phyloP scores from a whole-genome alignment of 1,140 invertebrate genomes.

The Rhizoglyphus robini region DNA sequence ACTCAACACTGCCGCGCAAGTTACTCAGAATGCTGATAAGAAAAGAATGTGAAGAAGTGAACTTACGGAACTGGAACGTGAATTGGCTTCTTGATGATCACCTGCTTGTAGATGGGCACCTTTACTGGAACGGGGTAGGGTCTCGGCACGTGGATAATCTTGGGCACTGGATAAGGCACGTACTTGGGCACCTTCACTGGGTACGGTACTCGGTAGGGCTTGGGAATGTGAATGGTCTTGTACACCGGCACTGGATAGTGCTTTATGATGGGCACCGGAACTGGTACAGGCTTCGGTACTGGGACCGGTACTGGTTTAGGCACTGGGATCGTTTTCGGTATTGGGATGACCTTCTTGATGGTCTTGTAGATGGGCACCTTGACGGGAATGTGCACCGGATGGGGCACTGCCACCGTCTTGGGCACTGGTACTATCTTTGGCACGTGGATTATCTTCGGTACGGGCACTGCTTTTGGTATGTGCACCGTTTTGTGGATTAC shows the following conservation, averaged over 20 bases:
- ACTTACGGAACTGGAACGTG: slow-evolving; percentile 30
- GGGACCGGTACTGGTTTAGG: slow-evolving; percentile 29
- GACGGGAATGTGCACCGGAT: slow-evolving; percentile 28
- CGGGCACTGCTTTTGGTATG: slow-evolving; percentile 28
- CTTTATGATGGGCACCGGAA: slow-evolving; percentile 29
- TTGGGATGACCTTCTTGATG: slow-evolving; percentile 29
- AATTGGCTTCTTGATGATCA: slow-evolving; percentile 29
- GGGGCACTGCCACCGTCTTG: slow-evolving; percentile 28
- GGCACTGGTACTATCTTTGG: slow-evolving; percentile 27
- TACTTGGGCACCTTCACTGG: slow-evolving; percentile 30
- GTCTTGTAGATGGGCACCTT: slow-evolving; percentile 28
- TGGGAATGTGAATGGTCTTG: slow-evolving; percentile 27
- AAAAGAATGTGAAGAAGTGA: not conserved
- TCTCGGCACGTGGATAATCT: slow-evolving; percentile 29
- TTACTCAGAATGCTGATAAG: too few species aligned
- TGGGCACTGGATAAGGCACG: slow-evolving; percentile 29
- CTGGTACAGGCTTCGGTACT: slow-evolving; percentile 28
- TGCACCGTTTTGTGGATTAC: slow-evolving; percentile 31
- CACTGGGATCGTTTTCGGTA: slow-evolving; percentile 29
- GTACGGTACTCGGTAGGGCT: slow-evolving; percentile 24
- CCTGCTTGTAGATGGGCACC: slow-evolving; percentile 30
- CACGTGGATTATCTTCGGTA: slow-evolving; percentile 25
- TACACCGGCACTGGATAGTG: slow-evolving; percentile 29
- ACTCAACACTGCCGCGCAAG: too few species aligned
- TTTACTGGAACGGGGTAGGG: slow-evolving; percentile 28